Evolutionary conservation across 2,113 vertebrate species (phyloP).

Genomic region (Mus pahari): DNA sequence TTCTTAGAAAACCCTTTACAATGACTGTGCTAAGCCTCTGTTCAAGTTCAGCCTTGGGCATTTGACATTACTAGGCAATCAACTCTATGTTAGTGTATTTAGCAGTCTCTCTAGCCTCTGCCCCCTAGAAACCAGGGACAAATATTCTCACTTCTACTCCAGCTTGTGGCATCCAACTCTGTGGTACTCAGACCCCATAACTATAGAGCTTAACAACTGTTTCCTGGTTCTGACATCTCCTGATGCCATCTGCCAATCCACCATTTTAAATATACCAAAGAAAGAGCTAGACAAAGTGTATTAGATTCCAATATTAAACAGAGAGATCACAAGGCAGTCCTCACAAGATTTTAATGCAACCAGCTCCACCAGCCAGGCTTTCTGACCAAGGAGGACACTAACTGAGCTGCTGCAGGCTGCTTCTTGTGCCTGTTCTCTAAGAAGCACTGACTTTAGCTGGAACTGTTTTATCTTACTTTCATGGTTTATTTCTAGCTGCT

Average conservation of each 20-base stretch:
- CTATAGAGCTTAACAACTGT: neutral
- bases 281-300: neutral
- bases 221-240: neutral
- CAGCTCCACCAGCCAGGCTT: neutral
- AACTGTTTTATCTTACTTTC: neutral
- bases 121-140: neutral
- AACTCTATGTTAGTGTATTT: neutral
- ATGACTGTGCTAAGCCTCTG: neutral
- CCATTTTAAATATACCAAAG: neutral
- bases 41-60: neutral
- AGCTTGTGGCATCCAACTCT: neutral
- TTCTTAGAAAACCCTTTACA: neutral
- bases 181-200: neutral
- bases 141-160: neutral
- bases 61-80: neutral
- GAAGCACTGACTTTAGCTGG: conserved; percentile 3
- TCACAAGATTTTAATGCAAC: neutral
- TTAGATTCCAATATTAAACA: neutral
- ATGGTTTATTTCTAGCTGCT: conserved; percentile 41
- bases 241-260: neutral
- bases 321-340: neutral
- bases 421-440: conserved; percentile 1
- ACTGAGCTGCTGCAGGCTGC: neutral
- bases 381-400: neutral
- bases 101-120: neutral